These are phyloP conservation scores for Bombus vancouverensis DNA, from an alignment of 1,140 invertebrate genomes.

Conservation along the genomic window DNA sequence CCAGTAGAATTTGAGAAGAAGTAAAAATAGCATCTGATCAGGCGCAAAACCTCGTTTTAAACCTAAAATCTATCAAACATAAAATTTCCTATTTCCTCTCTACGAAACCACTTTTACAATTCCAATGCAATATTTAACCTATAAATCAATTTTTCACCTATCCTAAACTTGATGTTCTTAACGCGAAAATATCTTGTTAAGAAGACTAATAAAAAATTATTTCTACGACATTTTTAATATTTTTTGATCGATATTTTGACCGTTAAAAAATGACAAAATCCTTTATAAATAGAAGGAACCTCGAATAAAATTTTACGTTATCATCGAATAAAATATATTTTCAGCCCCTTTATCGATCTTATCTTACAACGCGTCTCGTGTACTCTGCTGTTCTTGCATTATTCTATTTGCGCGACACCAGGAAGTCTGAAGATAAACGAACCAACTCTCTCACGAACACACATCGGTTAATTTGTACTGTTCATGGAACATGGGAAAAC, in stretches of 20 bases:
- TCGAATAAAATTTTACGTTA: no score
- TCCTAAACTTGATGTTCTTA: neutral
- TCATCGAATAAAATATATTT: no score
- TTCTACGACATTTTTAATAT: neutral
- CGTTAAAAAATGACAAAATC: no score
- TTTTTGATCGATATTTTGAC: no score
- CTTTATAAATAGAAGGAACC: no score
- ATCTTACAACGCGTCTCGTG: neutral
- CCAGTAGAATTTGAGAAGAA: conserved; percentile 27
- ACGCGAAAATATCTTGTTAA: neutral
- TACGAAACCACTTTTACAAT: neutral
- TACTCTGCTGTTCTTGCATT: conserved; percentile 24
- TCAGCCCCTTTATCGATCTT: no score
- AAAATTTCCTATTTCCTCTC: neutral
- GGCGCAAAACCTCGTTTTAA: neutral
- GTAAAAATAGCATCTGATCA: conserved; percentile 16
- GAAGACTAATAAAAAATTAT: neutral
- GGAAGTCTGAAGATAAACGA: conserved; percentile 18
- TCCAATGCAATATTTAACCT: no score
- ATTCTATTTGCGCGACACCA: neutral
- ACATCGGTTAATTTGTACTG: neutral
- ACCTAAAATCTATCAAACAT: neutral
- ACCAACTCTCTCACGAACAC: conserved; percentile 8
- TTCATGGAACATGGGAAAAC: neutral
- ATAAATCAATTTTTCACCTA: no score